A percentile compares a stretch with the other conserved stretches of the same genome.
Evolutionary conservation across 2,113 vertebrate species (phyloP).

Genomic region (Aptenodytes forsteri): DNA sequence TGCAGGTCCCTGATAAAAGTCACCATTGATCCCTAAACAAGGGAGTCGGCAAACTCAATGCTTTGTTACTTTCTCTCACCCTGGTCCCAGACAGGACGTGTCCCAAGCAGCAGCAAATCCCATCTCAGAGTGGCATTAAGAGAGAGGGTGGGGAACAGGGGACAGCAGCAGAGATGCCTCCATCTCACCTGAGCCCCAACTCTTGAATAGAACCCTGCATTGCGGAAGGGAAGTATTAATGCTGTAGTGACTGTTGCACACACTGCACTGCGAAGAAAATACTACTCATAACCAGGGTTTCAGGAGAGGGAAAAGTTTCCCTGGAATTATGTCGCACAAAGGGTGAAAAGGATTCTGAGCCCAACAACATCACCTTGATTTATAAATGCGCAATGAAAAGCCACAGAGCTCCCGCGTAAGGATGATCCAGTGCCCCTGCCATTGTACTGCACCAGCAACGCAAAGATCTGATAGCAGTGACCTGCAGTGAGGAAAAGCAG

Average conservation of each 20-base stretch:
- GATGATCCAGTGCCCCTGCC: too few species aligned
- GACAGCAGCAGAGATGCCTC: not conserved
- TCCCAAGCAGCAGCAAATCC: not conserved
- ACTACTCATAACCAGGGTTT: not conserved
- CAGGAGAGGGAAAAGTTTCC: not conserved
- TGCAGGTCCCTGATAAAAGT: not conserved
- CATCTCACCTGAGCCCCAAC: not conserved
- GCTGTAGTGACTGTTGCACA: not conserved
- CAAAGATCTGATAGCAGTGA: not conserved
- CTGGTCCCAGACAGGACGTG: not conserved
- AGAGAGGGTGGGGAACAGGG: not conserved
- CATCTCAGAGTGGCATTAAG: not conserved
- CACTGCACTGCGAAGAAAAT: not conserved
- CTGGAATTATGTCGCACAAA: not conserved
- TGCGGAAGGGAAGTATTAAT: not conserved
- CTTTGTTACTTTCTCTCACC: not conserved
- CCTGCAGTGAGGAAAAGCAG: not conserved
- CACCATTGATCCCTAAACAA: not conserved
- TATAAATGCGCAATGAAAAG: not conserved
- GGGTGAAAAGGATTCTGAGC: not conserved
- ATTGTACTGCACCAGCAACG: rapidly evolving
- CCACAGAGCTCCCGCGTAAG: not conserved
- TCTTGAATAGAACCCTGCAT: not conserved
- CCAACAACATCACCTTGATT: not conserved
- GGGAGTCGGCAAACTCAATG: not conserved